phyloP scores from a whole-genome alignment of 2,113 vertebrate genomes.

The Mus pahari region DNA sequence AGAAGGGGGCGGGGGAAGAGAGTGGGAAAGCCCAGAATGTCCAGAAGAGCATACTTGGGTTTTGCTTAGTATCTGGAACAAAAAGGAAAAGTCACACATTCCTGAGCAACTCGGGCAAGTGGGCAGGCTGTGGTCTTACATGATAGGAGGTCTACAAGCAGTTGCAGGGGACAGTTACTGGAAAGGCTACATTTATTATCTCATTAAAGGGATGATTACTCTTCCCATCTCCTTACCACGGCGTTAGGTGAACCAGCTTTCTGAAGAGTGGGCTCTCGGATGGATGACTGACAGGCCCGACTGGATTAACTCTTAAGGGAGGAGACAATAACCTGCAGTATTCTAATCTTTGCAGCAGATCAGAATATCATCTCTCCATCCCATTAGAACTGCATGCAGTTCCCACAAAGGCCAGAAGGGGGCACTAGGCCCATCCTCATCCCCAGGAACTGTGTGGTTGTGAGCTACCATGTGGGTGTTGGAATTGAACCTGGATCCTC shows the following conservation, averaged over 20 bases:
- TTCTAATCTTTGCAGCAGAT: background rate
- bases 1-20: background rate
- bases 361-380: background rate
- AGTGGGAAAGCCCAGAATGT: background rate
- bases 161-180: background rate
- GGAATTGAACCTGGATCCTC: background rate
- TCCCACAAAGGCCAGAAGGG: background rate
- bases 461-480: background rate
- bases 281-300: too few species aligned
- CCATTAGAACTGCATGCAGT: background rate
- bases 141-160: background rate
- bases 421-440: background rate
- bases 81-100: background rate
- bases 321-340: background rate
- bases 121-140: background rate
- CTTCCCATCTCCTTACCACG: background rate
- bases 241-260: background rate
- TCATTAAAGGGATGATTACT: too few species aligned
- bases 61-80: background rate
- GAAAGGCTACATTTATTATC: background rate
- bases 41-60: background rate
- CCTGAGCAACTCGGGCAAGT: too few species aligned
- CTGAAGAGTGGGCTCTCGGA: background rate
- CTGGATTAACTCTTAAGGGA: background rate
- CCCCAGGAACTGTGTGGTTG: too few species aligned